Evolutionary conservation across 2,797 vertebrate genomes (phyloP).

Genomic region (Petrocephalus sullivani): DNA sequence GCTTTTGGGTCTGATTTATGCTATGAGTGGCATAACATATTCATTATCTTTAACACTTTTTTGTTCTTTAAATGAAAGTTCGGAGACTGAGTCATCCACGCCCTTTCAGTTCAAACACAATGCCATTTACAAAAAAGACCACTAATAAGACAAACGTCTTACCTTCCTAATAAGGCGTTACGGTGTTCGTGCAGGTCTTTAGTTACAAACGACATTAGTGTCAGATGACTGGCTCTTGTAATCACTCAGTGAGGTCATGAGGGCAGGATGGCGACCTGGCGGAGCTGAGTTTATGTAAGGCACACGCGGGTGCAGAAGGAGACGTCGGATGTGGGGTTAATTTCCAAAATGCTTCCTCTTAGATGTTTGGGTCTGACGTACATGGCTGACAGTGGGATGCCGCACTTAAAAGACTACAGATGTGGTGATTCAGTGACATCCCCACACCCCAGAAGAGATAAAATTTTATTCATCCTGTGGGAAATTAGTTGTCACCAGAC

Average conservation of each 20-base stretch:
- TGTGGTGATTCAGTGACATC: background rate
- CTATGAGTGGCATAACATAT: background rate
- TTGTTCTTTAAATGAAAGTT: background rate
- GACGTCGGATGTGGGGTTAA: background rate
- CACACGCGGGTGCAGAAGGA: background rate
- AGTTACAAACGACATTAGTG: background rate
- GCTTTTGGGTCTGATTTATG: background rate
- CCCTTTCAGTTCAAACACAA: background rate
- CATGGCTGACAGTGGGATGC: background rate
- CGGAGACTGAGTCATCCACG: background rate
- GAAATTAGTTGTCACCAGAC: background rate
- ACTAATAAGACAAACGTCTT: background rate
- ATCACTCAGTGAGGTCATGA: background rate
- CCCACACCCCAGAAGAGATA: background rate
- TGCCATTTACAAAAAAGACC: background rate
- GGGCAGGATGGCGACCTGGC: background rate
- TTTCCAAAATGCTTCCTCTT: background rate
- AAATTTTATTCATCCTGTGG: background rate
- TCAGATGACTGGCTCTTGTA: background rate
- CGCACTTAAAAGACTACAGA: slow-evolving; percentile 5
- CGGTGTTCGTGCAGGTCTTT: background rate
- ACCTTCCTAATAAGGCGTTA: background rate
- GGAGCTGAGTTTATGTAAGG: background rate
- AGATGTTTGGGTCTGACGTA: background rate
- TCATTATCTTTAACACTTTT: background rate